These are phyloP conservation scores for Aplochiton taeniatus DNA, from an alignment of 2,797 vertebrate genomes.

Conservation along the genomic window DNA sequence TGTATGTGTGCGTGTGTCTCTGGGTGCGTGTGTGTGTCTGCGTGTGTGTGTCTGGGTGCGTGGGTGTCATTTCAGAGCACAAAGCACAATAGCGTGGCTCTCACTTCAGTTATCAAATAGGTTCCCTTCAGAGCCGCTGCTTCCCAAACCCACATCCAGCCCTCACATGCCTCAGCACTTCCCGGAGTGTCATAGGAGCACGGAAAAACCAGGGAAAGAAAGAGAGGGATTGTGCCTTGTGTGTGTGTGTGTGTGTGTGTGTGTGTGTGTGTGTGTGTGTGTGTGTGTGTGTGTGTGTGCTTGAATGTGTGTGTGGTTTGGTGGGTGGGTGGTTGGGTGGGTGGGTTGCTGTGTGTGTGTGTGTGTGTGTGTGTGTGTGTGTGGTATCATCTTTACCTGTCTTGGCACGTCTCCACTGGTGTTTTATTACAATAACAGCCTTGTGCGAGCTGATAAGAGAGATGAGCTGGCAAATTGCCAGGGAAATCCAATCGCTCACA, in stretches of 20 bases:
- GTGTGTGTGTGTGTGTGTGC: neutral
- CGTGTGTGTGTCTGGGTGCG: no score
- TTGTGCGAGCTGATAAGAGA: slow-evolving; percentile 64
- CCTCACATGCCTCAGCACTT: slow-evolving; percentile 63
- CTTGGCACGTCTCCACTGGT: slow-evolving; percentile 54
- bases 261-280: no score
- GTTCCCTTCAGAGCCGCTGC: slow-evolving; percentile 54
- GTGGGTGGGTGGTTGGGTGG: neutral
- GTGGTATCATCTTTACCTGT: slow-evolving; percentile 66
- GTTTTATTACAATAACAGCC: slow-evolving; percentile 66
- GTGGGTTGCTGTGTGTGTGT: neutral
- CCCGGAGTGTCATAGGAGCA: slow-evolving; percentile 51
- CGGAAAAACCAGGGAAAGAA: slow-evolving; percentile 61
- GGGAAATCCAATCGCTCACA: slow-evolving; percentile 40
- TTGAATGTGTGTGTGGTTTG: neutral
- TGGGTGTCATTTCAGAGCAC: slow-evolving; percentile 55
- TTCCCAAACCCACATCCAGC: slow-evolving; percentile 62
- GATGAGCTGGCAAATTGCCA: slow-evolving; percentile 52
- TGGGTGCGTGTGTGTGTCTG: slow-evolving; percentile 1
- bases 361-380: no score
- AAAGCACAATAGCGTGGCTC: slow-evolving; percentile 63
- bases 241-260: slow-evolving; percentile 19
- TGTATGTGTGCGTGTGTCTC: neutral
- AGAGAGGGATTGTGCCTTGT: slow-evolving; percentile 62
- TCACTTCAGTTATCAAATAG: slow-evolving; percentile 61